Conservation (phyloP, 2,113 vertebrate species). For the Gasterosteus aculeatus region DNA sequence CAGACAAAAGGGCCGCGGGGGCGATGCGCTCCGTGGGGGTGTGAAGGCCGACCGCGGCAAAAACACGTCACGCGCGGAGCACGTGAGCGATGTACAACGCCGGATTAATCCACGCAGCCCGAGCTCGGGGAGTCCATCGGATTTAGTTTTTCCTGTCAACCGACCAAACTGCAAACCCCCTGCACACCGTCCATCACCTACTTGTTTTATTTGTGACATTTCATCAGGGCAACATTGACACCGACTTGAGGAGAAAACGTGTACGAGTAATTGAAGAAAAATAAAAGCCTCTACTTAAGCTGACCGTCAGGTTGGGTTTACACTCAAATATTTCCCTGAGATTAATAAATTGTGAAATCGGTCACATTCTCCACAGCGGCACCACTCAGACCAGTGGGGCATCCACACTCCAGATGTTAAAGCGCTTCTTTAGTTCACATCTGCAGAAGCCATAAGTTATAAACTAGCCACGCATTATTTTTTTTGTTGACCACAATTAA, state of each 20-base stretch:
- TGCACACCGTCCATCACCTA: background rate
- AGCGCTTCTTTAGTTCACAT: conserved; percentile 17
- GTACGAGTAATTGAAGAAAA: background rate
- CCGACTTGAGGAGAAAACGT: background rate
- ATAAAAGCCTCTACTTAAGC: background rate
- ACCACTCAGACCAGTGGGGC: background rate
- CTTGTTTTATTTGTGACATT: background rate
- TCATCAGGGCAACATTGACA: background rate
- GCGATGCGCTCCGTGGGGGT: conserved; percentile 30
- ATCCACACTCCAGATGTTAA: conserved; percentile 16
- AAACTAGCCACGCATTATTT: conserved; percentile 33
- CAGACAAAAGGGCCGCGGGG: conserved; percentile 56
- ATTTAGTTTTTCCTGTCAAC: background rate
- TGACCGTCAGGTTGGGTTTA: background rate
- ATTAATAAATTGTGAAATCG: conserved; percentile 29
- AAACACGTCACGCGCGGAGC: conserved; percentile 44
- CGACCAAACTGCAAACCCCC: background rate
- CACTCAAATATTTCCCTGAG: conserved; percentile 1
- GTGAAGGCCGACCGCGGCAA: conserved; percentile 54
- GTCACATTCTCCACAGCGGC: background rate
- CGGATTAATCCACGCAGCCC: conserved; percentile 35
- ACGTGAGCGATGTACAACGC: conserved; percentile 28
- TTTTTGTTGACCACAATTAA: conserved; percentile 36
- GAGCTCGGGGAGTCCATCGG: background rate
- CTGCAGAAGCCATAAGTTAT: conserved; percentile 4